Evolutionary conservation across 2,888 invertebrate species (phyloP).

Genomic region (Trachelus tabidus): DNA sequence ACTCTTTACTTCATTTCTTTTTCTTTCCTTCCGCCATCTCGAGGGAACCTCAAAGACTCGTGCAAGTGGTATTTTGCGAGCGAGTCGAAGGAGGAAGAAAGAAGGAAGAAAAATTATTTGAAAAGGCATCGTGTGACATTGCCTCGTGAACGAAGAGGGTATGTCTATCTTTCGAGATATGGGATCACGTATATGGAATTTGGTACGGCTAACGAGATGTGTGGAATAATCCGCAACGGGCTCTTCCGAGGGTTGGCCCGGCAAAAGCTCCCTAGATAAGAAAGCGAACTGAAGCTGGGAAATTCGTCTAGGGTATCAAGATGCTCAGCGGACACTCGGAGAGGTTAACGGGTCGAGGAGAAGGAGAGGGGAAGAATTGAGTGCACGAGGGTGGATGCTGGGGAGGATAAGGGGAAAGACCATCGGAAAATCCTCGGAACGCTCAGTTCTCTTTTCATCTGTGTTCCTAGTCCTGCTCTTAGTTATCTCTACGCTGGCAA

Average conservation of each 20-base stretch:
- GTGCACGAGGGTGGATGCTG: not conserved
- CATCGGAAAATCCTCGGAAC: not conserved
- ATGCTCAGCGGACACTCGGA: not conserved
- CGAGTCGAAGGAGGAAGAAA: not conserved
- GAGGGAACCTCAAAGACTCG: not conserved
- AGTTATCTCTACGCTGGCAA: not conserved
- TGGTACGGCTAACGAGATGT: not conserved
- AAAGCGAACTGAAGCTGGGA: not conserved
- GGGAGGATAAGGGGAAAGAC: not conserved
- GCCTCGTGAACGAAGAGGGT: not conserved
- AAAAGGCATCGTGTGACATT: not conserved
- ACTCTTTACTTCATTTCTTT: not conserved
- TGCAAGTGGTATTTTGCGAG: not conserved
- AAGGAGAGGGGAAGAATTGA: not conserved
- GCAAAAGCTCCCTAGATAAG: not conserved
- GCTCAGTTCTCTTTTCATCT: not conserved
- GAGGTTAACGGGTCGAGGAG: not conserved
- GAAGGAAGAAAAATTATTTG: not conserved
- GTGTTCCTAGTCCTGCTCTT: not conserved
- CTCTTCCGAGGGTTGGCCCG: not conserved
- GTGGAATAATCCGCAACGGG: not conserved
- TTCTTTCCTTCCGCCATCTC: not conserved
- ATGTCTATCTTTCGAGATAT: not conserved
- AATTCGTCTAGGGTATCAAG: not conserved
- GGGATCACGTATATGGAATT: not conserved